phyloP scores from a whole-genome alignment of 2,113 vertebrate genomes.

The Phyllostomus discolor region DNA sequence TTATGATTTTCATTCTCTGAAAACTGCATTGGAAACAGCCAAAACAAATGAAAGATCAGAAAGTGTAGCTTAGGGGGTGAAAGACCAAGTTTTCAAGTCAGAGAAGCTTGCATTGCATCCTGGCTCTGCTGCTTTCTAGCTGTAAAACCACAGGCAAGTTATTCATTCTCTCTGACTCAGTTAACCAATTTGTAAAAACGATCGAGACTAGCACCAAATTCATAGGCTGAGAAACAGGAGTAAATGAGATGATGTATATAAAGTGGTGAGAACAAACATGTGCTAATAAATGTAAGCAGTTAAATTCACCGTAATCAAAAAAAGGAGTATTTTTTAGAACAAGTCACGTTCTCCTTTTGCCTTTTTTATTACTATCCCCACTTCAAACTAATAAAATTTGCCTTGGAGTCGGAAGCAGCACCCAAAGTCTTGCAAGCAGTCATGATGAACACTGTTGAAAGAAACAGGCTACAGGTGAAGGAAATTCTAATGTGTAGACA shows the following conservation, averaged over 20 bases:
- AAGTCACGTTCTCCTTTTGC: background rate
- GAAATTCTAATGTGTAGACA: background rate
- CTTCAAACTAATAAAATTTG: background rate
- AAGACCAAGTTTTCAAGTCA: background rate
- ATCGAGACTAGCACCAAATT: background rate
- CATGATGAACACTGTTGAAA: background rate
- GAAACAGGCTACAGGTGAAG: background rate
- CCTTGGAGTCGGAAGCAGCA: background rate
- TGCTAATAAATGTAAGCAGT: background rate
- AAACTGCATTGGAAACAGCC: slow-evolving; percentile 36
- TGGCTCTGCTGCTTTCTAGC: background rate
- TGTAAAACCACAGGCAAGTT: background rate
- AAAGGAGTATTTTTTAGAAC: background rate
- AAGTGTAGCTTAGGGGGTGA: background rate
- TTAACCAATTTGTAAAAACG: background rate
- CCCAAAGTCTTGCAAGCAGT: background rate
- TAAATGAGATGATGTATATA: background rate
- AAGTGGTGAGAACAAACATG: accelerated
- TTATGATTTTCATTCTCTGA: slow-evolving; percentile 39
- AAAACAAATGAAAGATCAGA: slow-evolving; percentile 1
- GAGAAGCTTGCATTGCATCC: background rate
- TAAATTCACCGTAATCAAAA: background rate
- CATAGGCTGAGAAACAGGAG: background rate
- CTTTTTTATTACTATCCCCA: background rate
- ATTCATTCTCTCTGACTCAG: background rate